A percentile compares a stretch with the other conserved stretches of the same genome.
Evolutionary conservation across 2,888 invertebrate genomes (phyloP).

Genomic region (Cerceris ruficornis): DNA sequence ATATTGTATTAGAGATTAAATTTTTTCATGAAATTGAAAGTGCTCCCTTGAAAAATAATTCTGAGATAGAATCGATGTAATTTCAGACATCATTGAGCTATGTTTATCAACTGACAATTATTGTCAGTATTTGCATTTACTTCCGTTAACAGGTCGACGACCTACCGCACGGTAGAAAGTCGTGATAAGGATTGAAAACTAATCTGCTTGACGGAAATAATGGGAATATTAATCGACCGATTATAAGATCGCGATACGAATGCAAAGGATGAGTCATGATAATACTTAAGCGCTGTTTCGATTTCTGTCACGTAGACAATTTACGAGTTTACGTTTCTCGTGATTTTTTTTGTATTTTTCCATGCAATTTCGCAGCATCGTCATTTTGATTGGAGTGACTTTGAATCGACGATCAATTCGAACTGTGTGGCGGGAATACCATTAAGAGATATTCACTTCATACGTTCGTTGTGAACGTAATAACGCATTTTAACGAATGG

Average conservation of each 20-base stretch:
- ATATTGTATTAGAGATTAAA: too few species aligned
- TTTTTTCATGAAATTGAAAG: too few species aligned
- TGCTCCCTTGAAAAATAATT: too few species aligned
- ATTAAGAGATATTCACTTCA: neutral
- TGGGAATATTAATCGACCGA: constrained; percentile 24
- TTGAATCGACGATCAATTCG: too few species aligned
- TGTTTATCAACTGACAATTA: constrained; percentile 6
- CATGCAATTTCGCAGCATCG: too few species aligned
- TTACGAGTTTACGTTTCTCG: too few species aligned
- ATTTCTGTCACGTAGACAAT: neutral
- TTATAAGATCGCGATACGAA: neutral
- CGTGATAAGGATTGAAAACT: neutral
- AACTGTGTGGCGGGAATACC: neutral
- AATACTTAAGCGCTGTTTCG: neutral
- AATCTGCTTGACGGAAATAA: constrained; percentile 5
- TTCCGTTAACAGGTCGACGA: constrained; percentile 37
- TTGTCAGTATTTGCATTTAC: constrained; percentile 18
- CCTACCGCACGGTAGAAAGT: constrained; percentile 46
- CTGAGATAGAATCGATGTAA: neutral
- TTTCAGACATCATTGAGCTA: neutral
- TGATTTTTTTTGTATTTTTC: too few species aligned
- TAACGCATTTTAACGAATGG: constrained; percentile 2
- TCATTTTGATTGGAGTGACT: too few species aligned
- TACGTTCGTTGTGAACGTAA: neutral
- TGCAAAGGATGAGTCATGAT: neutral